A percentile compares a stretch with the other conserved stretches of the same genome.
phyloP scores from a whole-genome alignment of 2,113 vertebrate genomes.

The Cynocephalus volans region DNA sequence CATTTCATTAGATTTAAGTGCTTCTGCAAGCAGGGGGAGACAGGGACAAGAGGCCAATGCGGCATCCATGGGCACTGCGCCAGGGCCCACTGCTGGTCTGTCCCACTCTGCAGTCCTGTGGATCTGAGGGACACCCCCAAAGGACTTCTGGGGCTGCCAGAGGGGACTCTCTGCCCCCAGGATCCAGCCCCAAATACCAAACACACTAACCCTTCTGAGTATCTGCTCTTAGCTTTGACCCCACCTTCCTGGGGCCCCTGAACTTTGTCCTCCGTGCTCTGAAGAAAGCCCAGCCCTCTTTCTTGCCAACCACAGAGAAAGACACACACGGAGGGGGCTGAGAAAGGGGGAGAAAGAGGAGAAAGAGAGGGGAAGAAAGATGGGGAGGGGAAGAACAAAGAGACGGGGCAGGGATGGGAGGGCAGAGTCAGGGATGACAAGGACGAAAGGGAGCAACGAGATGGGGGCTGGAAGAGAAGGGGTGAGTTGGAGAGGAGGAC shows the following conservation, averaged over 20 bases:
- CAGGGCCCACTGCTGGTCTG: conserved; percentile 62
- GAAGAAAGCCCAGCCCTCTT: conserved; percentile 63
- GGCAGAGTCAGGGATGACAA: neutral
- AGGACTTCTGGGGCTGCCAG: neutral
- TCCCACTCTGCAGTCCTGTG: neutral
- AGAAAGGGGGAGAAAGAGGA: neutral
- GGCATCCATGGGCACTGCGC: conserved; percentile 68
- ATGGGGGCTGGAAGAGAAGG: neutral
- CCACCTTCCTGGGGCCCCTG: conserved; percentile 67
- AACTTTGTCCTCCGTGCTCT: conserved; percentile 78
- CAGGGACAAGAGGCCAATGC: conserved; percentile 55
- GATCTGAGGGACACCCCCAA: conserved; percentile 4
- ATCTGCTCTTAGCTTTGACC: conserved; percentile 8
- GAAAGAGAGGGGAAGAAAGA: neutral
- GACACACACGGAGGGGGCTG: neutral
- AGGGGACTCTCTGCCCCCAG: neutral
- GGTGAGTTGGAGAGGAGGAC: conserved; percentile 19
- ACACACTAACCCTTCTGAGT: neutral
- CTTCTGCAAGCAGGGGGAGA: conserved; percentile 64
- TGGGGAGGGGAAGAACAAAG: conserved; percentile 53
- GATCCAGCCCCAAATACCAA: neutral
- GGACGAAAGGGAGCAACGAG: neutral
- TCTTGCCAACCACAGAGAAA: conserved; percentile 20
- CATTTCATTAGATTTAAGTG: conserved; percentile 84
- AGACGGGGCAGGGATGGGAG: neutral